Evolutionary conservation across 2,888 invertebrate species (phyloP).

Genomic region (Agrotis puta): DNA sequence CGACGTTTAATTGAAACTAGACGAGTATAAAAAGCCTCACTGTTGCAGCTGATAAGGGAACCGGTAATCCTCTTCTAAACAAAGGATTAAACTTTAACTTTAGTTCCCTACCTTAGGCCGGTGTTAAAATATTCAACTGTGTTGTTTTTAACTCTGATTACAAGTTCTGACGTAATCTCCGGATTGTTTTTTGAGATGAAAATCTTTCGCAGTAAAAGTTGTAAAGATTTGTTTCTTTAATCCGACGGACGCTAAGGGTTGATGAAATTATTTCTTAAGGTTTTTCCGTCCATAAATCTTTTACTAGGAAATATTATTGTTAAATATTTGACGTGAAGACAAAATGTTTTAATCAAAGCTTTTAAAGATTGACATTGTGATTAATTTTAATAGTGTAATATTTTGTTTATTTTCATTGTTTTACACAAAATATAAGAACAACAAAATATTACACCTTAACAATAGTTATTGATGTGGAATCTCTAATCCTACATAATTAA

Average conservation of each 20-base stretch:
- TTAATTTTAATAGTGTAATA: background rate
- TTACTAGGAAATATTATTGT: conserved; percentile 35
- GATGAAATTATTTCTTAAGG: conserved; percentile 65
- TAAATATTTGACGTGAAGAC: conserved; percentile 26
- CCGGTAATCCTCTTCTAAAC: conserved; percentile 83
- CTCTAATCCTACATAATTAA: conserved; percentile 2
- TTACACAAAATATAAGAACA: too few relatives aligned
- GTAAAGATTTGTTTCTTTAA: conserved; percentile 68
- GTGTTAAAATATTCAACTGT: conserved; percentile 78
- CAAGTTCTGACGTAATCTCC: conserved; percentile 83
- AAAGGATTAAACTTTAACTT: conserved; percentile 83
- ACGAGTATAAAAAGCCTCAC: conserved; percentile 78
- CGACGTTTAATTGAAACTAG: conserved; percentile 89
- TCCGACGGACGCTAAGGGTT: conserved; percentile 61
- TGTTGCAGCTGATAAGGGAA: conserved; percentile 80
- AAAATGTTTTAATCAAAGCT: conserved; percentile 39
- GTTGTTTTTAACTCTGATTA: conserved; percentile 81
- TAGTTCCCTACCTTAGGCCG: conserved; percentile 65
- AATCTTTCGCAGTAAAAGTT: conserved; percentile 76
- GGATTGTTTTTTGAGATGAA: conserved; percentile 74
- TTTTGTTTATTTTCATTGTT: background rate
- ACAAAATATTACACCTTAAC: background rate
- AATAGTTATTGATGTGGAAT: background rate
- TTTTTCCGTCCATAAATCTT: conserved; percentile 46
- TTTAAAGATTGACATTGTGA: conserved; percentile 10